Percentiles rank a stretch among this genome's conserved stretches.
Conservation (phyloP, 2,113 vertebrate genomes). For the Myrmophylax atrothorax region DNA sequence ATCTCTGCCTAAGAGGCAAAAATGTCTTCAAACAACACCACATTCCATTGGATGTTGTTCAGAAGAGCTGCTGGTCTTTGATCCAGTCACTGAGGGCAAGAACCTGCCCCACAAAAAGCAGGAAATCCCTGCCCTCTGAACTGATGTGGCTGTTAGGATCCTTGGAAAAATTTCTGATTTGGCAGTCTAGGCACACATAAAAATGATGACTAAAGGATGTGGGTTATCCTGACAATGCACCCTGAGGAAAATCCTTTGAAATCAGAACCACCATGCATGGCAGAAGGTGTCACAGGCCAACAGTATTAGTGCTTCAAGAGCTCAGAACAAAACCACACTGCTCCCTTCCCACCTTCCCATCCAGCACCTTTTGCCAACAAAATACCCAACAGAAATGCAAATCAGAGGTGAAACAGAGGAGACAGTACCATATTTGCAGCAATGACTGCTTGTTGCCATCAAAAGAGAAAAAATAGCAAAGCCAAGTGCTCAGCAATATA, state of each 20-base stretch:
- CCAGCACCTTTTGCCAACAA: neutral
- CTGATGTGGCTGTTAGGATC: accelerated
- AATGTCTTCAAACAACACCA: neutral
- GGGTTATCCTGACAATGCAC: neutral
- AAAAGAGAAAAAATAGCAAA: neutral
- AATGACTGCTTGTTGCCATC: neutral
- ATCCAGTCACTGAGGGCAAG: neutral
- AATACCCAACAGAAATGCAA: neutral
- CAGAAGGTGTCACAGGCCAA: neutral
- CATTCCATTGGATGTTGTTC: neutral
- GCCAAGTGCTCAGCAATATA: neutral
- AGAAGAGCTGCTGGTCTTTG: neutral
- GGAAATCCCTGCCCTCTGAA: neutral
- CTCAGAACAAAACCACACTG: neutral
- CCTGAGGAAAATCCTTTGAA: neutral
- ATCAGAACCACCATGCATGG: neutral
- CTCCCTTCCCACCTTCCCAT: neutral
- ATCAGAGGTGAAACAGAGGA: neutral
- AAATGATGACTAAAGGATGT: neutral
- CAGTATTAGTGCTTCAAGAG: neutral
- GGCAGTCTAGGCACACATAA: neutral
- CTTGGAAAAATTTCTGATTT: neutral
- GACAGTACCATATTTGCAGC: neutral
- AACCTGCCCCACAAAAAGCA: neutral
- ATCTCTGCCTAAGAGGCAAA: neutral